A percentile compares a stretch with the other conserved stretches of the same genome.
Evolutionary conservation across 2,888 invertebrate species (phyloP).

Genomic region (Nephrocerus scutellatus): DNA sequence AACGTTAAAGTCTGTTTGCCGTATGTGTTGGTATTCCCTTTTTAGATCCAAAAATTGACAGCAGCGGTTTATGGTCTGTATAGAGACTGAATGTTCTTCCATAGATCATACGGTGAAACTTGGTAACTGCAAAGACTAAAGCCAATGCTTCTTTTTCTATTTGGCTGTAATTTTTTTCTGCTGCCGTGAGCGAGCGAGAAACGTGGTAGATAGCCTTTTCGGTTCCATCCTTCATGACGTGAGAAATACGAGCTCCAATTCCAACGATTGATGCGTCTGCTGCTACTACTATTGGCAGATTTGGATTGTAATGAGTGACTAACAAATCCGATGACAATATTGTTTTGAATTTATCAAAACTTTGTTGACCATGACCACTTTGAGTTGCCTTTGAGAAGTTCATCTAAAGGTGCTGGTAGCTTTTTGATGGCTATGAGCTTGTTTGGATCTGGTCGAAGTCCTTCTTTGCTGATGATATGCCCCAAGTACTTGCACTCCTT

Average conservation of each 20-base stretch:
- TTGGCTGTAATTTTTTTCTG: too few relatives aligned
- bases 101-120: too few relatives aligned
- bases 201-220: constrained; percentile 25
- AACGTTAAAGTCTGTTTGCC: constrained; percentile 12
- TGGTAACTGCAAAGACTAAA: too few relatives aligned
- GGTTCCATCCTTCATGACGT: too few relatives aligned
- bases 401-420: constrained; percentile 5
- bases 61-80: too few relatives aligned
- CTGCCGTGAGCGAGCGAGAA: too few relatives aligned
- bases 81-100: too few relatives aligned
- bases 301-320: constrained; percentile 6
- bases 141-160: too few relatives aligned
- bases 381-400: constrained; percentile 9
- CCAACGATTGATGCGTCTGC: constrained; percentile 12
- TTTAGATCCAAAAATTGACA: too few relatives aligned
- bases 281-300: constrained; percentile 12
- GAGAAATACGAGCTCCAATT: constrained; percentile 4
- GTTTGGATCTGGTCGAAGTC: constrained; percentile 3
- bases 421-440: constrained; percentile 9
- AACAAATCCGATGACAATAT: constrained; percentile 4
- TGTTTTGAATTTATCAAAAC: constrained; percentile 8
- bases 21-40: constrained; percentile 24
- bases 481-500: constrained; percentile 13
- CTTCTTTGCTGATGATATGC: constrained; percentile 6
- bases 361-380: too few relatives aligned